phyloP scores from a whole-genome alignment of 2,113 vertebrate genomes.

The Orientallactaga bullata region DNA sequence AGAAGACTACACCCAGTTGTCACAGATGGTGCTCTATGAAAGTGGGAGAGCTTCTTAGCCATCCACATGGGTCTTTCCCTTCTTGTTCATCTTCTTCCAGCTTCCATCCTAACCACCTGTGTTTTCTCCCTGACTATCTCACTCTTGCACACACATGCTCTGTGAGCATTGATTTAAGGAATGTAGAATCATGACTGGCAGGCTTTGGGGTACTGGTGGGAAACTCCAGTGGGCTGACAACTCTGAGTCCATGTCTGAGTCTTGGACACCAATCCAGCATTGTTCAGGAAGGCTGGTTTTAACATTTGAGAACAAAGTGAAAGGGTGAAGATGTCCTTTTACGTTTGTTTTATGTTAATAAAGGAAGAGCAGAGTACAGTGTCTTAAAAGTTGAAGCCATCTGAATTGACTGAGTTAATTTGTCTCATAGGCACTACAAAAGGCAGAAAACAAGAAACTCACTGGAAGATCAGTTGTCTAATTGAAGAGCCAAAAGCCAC shows the following conservation, averaged over 20 bases:
- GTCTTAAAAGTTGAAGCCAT: not conserved
- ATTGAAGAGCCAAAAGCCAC: not conserved
- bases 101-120: accelerated
- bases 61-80: not conserved
- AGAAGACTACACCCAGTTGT: not conserved
- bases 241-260: not conserved
- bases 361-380: not conserved
- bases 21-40: not conserved
- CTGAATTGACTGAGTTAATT: not conserved
- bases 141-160: not conserved
- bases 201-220: not conserved
- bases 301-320: not conserved
- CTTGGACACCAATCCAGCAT: not conserved
- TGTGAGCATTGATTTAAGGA: not conserved
- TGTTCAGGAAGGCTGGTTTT: not conserved
- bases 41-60: accelerated
- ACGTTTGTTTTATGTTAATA: not conserved
- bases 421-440: not conserved
- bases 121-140: accelerated
- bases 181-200: not conserved
- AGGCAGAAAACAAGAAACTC: not conserved
- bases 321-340: not conserved
- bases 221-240: no score
- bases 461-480: accelerated
- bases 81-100: not conserved